Conservation (phyloP, 2,797 vertebrate species). For the Acanthopagrus latus region DNA sequence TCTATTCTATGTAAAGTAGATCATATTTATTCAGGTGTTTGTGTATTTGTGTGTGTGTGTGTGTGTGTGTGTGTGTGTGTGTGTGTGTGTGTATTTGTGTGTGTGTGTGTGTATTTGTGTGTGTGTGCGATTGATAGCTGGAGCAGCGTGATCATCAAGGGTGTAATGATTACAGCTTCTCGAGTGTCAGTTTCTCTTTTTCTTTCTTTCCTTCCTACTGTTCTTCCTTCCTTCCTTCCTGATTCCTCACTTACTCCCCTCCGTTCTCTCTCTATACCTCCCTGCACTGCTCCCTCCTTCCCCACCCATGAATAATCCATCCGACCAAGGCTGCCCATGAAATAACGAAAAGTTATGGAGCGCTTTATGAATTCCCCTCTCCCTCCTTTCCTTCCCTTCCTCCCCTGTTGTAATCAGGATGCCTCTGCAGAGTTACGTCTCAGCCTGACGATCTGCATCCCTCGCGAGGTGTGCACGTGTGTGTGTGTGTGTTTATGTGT, state of each 20-base stretch:
- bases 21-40: conserved; percentile 63
- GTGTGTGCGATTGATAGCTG: conserved; percentile 22
- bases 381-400: no score
- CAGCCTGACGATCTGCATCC: conserved; percentile 32
- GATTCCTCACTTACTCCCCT: not conserved
- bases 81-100: conserved; percentile 31
- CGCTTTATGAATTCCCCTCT: conserved; percentile 7
- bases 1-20: conserved; percentile 19
- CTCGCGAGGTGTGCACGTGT: conserved; percentile 2
- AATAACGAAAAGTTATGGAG: conserved; percentile 59
- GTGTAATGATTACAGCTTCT: conserved; percentile 35
- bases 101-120: conserved; percentile 31
- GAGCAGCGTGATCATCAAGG: conserved; percentile 16
- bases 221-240: no score
- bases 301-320: conserved; percentile 68
- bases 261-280: conserved; percentile 9
- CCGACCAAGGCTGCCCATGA: conserved; percentile 45
- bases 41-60: conserved; percentile 28
- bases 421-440: conserved; percentile 26
- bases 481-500: conserved; percentile 14
- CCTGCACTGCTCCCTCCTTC: conserved; percentile 26
- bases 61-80: conserved; percentile 27
- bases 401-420: conserved; percentile 40
- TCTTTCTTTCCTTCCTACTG: not conserved
- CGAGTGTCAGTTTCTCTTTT: not conserved